These are phyloP conservation scores for Apamea crenata DNA, from an alignment of 2,888 invertebrate genomes.

Conservation along the genomic window DNA sequence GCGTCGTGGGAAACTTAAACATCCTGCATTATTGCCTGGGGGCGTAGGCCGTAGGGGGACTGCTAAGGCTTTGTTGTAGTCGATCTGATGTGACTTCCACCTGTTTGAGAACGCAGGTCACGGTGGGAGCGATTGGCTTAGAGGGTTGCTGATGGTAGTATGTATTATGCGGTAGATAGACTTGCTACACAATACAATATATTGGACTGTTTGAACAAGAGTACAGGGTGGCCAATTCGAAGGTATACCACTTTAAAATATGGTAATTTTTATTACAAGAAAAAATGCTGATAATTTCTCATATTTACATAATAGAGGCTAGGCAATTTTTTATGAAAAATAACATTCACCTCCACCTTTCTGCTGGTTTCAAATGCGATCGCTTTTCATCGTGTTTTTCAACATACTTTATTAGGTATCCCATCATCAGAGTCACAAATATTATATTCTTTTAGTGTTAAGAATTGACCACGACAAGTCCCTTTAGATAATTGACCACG, in stretches of 20 bases:
- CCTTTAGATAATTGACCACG: neutral
- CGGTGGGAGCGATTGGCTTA: neutral
- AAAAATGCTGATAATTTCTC: neutral
- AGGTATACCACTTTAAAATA: neutral
- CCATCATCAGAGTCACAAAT: neutral
- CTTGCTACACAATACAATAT: neutral
- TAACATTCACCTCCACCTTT: no score
- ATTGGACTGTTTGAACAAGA: neutral
- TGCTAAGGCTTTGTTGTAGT: neutral
- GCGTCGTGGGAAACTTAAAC: conserved; percentile 2
- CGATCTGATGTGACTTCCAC: neutral
- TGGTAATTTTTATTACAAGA: neutral
- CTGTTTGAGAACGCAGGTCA: neutral
- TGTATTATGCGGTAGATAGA: neutral
- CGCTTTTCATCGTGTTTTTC: no score
- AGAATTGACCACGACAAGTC: neutral
- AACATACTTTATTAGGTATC: neutral
- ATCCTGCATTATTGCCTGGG: neutral
- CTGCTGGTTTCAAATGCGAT: no score
- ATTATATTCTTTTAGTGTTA: neutral
- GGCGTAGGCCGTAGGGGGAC: neutral
- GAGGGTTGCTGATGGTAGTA: neutral
- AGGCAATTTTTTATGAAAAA: no score
- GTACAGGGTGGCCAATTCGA: neutral
- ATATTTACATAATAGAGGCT: neutral